Conservation (phyloP, 2,113 vertebrate species). For the Engystomops pustulosus region DNA sequence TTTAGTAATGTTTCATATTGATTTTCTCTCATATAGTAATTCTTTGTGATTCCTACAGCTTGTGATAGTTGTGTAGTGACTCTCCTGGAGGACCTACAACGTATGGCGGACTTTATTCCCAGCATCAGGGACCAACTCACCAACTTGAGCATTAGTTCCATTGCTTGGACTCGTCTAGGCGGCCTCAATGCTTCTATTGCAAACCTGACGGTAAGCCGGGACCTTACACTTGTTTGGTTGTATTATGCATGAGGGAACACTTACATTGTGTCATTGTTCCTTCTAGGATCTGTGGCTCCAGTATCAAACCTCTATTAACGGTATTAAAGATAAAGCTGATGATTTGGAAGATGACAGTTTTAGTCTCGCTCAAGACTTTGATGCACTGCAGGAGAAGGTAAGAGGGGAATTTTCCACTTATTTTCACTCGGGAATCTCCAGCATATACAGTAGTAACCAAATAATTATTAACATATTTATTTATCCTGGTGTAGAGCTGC, state of each 20-base stretch:
- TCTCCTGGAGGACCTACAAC: slow-evolving; percentile 86
- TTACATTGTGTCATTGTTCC: not conserved
- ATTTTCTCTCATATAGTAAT: not conserved
- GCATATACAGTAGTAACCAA: not conserved
- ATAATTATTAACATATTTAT: not conserved
- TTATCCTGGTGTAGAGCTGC: not conserved
- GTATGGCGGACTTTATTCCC: slow-evolving; percentile 69
- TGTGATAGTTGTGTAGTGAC: slow-evolving; percentile 92
- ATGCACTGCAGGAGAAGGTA: slow-evolving; percentile 79
- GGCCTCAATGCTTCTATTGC: slow-evolving; percentile 76
- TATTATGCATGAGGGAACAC: not conserved
- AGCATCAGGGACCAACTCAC: slow-evolving; percentile 73
- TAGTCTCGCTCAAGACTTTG: slow-evolving; percentile 74
- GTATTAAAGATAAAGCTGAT: slow-evolving; percentile 68
- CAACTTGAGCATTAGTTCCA: slow-evolving; percentile 81
- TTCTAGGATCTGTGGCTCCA: slow-evolving; percentile 74
- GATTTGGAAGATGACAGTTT: slow-evolving; percentile 77
- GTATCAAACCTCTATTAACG: slow-evolving; percentile 71
- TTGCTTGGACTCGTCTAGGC: slow-evolving; percentile 81
- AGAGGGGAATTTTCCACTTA: not conserved
- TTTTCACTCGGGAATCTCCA: not conserved
- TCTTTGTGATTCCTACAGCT: slow-evolving; percentile 68
- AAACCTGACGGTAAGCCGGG: slow-evolving; percentile 72
- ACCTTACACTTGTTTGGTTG: accelerated
- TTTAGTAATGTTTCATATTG: too few species aligned